Percentiles rank a stretch among this genome's conserved stretches.
phyloP scores from a whole-genome alignment of 2,888 invertebrate genomes.

The Caenorhabditis sp. region DNA sequence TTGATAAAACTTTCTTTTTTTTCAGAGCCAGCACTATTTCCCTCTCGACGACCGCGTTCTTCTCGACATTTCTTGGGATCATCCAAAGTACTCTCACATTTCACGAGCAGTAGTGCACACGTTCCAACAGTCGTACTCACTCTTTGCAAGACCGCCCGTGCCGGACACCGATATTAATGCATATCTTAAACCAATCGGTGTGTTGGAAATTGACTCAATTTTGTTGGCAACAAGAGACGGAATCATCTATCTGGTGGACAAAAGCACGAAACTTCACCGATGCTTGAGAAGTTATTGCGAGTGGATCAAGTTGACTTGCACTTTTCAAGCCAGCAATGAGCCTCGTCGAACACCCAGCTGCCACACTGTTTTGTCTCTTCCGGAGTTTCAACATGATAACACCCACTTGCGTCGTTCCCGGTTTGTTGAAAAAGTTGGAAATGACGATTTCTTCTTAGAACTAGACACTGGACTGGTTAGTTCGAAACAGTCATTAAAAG shows the following conservation, averaged over 20 bases:
- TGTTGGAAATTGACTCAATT: neutral
- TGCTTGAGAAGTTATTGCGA: neutral
- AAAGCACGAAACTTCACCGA: neutral
- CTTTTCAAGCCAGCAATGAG: neutral
- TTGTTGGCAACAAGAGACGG: conserved; percentile 6
- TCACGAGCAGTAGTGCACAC: neutral
- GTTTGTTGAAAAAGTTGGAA: neutral
- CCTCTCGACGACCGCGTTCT: conserved; percentile 12
- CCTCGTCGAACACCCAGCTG: neutral
- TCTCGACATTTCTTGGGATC: neutral
- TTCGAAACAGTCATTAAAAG: neutral
- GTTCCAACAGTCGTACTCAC: neutral
- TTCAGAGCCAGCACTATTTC: conserved; percentile 6
- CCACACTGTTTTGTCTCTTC: neutral
- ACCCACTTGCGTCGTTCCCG: conserved; percentile 8
- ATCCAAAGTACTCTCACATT: neutral
- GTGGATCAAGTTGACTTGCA: neutral
- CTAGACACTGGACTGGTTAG: conserved; percentile 14
- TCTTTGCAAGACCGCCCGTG: neutral
- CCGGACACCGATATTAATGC: neutral
- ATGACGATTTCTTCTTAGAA: conserved; percentile 7
- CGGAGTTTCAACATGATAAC: conserved; percentile 1
- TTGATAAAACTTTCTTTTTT: no score
- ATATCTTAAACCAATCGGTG: neutral
- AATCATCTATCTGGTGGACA: neutral